phyloP scores from a whole-genome alignment of 1,140 invertebrate genomes.

The Lordiphosa mommai region DNA sequence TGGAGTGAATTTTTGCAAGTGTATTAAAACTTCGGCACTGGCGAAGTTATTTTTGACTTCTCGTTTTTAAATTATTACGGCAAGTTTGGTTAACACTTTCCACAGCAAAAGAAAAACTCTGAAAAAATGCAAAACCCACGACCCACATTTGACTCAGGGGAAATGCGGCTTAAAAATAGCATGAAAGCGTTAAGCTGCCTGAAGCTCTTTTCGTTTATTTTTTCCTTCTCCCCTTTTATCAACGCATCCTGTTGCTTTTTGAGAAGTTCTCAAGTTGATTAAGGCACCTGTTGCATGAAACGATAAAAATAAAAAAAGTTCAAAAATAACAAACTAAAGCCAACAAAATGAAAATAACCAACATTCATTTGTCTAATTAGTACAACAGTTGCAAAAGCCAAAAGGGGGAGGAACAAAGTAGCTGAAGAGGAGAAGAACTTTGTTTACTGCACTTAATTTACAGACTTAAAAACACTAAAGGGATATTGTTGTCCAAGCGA shows the following conservation, averaged over 20 bases:
- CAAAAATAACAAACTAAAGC: neutral
- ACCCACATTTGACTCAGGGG: neutral
- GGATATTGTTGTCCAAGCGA: slow-evolving; percentile 2
- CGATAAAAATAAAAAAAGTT: neutral
- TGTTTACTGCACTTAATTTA: slow-evolving; percentile 3
- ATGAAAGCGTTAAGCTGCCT: neutral
- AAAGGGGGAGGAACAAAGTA: neutral
- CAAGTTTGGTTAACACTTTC: slow-evolving; percentile 1
- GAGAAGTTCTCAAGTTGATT: neutral
- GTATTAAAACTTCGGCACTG: too few relatives aligned
- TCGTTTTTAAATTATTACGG: neutral
- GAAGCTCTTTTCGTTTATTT: neutral
- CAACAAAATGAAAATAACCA: neutral
- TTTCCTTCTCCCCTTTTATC: neutral
- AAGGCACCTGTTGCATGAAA: neutral
- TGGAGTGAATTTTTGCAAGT: too few relatives aligned
- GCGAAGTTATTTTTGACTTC: neutral
- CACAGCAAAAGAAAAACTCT: neutral
- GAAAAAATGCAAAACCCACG: neutral
- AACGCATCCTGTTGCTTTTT: too few relatives aligned
- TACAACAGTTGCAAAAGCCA: neutral
- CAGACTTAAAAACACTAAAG: slow-evolving; percentile 5
- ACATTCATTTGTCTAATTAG: slow-evolving; percentile 1
- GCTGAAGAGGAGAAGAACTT: neutral
- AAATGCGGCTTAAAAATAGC: neutral